These are phyloP conservation scores for Asobara japonica DNA, from an alignment of 1,140 invertebrate genomes.

Conservation along the genomic window DNA sequence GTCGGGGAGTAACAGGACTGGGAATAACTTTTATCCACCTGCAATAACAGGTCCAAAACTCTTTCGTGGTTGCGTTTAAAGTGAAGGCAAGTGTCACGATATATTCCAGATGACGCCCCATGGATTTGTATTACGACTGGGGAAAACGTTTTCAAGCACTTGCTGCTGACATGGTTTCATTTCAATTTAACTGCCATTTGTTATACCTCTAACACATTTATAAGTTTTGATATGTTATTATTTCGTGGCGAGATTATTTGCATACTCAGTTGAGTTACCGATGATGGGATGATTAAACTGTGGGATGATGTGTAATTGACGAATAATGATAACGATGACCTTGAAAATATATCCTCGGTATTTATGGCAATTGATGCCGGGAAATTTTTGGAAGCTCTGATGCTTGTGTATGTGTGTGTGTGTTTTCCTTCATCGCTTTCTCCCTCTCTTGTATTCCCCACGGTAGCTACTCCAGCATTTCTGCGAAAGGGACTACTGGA, in stretches of 20 bases:
- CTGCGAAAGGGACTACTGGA: no score
- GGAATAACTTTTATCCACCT: constrained; percentile 19
- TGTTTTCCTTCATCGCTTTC: no score
- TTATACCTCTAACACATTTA: not conserved
- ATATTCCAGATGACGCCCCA: constrained; percentile 10
- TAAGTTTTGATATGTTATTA: not conserved
- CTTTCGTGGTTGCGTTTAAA: constrained; percentile 9
- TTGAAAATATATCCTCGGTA: no score
- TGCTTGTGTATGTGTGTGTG: no score
- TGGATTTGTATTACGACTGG: not conserved
- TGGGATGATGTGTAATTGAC: no score
- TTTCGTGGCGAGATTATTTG: not conserved
- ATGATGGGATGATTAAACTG: no score
- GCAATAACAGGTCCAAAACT: not conserved
- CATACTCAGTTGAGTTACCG: no score
- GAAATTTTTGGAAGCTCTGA: no score
- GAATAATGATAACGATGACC: no score
- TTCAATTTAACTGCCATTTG: not conserved
- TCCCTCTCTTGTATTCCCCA: no score
- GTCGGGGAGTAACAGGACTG: constrained; percentile 24
- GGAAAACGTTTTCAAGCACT: not conserved
- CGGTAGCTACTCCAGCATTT: no score
- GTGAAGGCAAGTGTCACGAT: constrained; percentile 12
- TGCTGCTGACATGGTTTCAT: not conserved
- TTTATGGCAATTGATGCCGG: no score